Base-by-base conservation (phyloP, 2,113 vertebrate species). In the Alexandromys fortis region DNA sequence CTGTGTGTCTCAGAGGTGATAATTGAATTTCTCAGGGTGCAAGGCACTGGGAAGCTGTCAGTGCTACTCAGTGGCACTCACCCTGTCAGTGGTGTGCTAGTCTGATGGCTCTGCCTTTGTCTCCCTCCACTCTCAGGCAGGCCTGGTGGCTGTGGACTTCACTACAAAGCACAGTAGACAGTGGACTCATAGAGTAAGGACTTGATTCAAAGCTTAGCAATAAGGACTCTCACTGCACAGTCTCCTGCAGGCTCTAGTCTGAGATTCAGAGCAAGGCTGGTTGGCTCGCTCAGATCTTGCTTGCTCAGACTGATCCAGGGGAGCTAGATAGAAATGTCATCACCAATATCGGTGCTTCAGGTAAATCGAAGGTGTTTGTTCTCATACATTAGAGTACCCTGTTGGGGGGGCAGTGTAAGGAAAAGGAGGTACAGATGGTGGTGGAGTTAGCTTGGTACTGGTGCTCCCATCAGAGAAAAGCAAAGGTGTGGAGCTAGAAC, bases 11-110 rank as follows among this genome's bases (percentile, higher is more conserved):
- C 81, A 82, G 90, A 94, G 70, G 94, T 90, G 95, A 90, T 96
- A 95, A 97, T 86, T 97, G 85, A 88, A 97, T 96, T 95, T 97
- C 87, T 95, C 93, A 90, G 67, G 38, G 76, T 86, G 24, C 33
- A 90, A 92, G 58, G 77, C 72, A 61, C 81, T 90, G 52, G 77
- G 21, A 79, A 92, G 61, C 70, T 49, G 21, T 91, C 47, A 89
- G 42, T 94, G 49, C 47, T 47, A 19, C 5, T 65, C 73, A 47
- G 65, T 94, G 82, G 47, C 67, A 88, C 33, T 65, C 75, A 47
- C 45, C 6, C 7, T 89, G 3, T 19, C 33, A 12, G 63, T 55
- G 38, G 75, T 63, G 19, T 33, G 16, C 52, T 21, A 89, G 33
- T 55, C 63, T 45, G 26, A 75, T 92, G 5, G 35, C 1, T 85